Percentiles rank a stretch among this genome's conserved stretches.
These are phyloP conservation scores for Abscondita cerata DNA, from an alignment of 2,888 invertebrate genomes.

Conservation along the genomic window DNA sequence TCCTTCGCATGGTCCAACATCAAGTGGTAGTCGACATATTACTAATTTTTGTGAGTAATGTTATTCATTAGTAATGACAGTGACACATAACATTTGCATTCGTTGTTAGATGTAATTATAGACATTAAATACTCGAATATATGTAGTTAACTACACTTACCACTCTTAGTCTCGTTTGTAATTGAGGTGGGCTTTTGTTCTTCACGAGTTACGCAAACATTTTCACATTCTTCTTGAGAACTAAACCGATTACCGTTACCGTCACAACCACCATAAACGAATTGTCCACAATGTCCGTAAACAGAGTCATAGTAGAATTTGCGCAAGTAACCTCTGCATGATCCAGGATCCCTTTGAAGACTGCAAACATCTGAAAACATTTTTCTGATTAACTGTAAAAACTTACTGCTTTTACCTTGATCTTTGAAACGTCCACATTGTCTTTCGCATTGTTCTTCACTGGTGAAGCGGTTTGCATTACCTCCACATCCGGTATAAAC, in stretches of 20 bases:
- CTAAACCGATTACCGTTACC: conserved; percentile 88
- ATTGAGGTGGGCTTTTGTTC: conserved; percentile 58
- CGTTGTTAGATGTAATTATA: no score
- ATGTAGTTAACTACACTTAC: conserved; percentile 43
- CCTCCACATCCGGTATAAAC: conserved; percentile 76
- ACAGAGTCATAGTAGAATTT: conserved; percentile 75
- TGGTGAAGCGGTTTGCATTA: conserved; percentile 75
- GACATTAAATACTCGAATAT: no score
- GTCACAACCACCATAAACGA: conserved; percentile 81
- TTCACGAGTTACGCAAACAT: conserved; percentile 69
- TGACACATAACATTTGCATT: no score
- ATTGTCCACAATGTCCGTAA: conserved; percentile 70
- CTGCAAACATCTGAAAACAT: conserved; percentile 73
- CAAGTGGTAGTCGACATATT: conserved; percentile 70
- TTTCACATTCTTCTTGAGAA: conserved; percentile 74
- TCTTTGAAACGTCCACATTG: conserved; percentile 76
- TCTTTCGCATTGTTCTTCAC: conserved; percentile 79
- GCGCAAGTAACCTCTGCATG: conserved; percentile 69
- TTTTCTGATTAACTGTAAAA: neutral
- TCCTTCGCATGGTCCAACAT: conserved; percentile 67
- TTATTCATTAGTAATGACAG: neutral
- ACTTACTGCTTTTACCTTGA: conserved; percentile 64
- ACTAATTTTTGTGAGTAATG: conserved; percentile 55
- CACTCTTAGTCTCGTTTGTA: conserved; percentile 46
- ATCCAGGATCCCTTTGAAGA: conserved; percentile 70